These are phyloP conservation scores for Hylia prasina DNA, from an alignment of 2,113 vertebrate genomes.

Conservation along the genomic window DNA sequence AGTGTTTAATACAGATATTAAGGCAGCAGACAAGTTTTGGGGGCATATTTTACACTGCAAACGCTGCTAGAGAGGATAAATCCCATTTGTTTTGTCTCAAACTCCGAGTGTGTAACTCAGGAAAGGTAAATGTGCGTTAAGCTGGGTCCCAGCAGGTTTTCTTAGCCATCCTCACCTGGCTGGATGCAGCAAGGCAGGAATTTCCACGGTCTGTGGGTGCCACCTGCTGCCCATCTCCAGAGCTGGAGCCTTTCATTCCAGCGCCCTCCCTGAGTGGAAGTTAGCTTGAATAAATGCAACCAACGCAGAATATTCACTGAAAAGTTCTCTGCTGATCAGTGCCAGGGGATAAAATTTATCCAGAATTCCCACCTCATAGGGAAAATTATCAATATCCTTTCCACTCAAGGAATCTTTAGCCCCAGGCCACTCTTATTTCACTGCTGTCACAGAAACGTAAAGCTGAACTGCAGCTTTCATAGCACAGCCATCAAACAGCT, in stretches of 20 bases:
- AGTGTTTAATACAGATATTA: neutral
- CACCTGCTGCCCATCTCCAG: conserved; percentile 17
- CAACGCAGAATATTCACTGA: neutral
- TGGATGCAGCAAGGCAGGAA: fast-evolving
- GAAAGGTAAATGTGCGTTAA: neutral
- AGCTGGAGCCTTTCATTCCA: fast-evolving
- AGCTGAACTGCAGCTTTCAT: fast-evolving
- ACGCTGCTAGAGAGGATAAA: neutral
- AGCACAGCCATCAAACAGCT: neutral
- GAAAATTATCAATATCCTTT: fast-evolving
- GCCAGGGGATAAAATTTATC: neutral
- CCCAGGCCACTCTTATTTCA: neutral
- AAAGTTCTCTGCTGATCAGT: neutral
- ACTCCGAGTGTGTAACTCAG: neutral
- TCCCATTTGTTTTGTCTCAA: neutral
- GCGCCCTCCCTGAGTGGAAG: neutral
- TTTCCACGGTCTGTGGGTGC: conserved; percentile 4
- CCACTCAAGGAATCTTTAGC: neutral
- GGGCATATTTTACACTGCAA: neutral
- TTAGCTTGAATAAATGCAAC: neutral
- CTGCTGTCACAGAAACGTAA: neutral
- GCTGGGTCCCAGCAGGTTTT: fast-evolving
- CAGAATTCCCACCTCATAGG: neutral
- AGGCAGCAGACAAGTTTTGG: neutral
- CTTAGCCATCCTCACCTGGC: fast-evolving